Conservation (phyloP, 2,113 vertebrate species). For the Coregonus clupeaformis region DNA sequence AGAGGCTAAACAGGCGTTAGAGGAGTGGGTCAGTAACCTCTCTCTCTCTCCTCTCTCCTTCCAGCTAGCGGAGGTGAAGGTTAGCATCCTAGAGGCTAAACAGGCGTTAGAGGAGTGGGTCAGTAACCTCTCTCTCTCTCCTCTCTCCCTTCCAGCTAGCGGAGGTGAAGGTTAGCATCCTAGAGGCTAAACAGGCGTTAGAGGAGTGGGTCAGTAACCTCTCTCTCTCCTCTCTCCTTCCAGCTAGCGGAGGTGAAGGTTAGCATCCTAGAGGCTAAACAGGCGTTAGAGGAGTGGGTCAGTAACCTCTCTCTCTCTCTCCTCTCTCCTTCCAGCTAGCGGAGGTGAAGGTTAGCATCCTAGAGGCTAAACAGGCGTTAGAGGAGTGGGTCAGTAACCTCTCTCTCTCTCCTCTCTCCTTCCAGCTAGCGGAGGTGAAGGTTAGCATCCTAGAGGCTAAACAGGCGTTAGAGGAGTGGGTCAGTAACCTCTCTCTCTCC, state of each 20-base stretch:
- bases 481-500: too few relatives aligned
- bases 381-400: constrained; percentile 84
- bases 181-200: constrained; percentile 86
- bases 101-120: too few relatives aligned
- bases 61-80: too few relatives aligned
- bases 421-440: too few relatives aligned
- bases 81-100: too few relatives aligned
- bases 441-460: too few relatives aligned
- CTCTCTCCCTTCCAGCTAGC: constrained; percentile 77
- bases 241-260: too few relatives aligned
- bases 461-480: too few relatives aligned
- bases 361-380: constrained; percentile 86
- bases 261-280: too few relatives aligned
- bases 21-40: constrained; percentile 82
- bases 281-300: too few relatives aligned
- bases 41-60: neutral
- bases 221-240: neutral
- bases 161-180: constrained; percentile 87
- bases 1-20: constrained; percentile 86
- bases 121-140: too few relatives aligned
- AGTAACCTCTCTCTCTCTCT: too few relatives aligned
- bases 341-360: constrained; percentile 87
- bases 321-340: constrained; percentile 77
- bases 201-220: constrained; percentile 82
- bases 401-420: neutral